A percentile compares a stretch with the other conserved stretches of the same genome.
Evolutionary conservation across 2,113 vertebrate genomes (phyloP).

Genomic region (Synodontis membranacea): DNA sequence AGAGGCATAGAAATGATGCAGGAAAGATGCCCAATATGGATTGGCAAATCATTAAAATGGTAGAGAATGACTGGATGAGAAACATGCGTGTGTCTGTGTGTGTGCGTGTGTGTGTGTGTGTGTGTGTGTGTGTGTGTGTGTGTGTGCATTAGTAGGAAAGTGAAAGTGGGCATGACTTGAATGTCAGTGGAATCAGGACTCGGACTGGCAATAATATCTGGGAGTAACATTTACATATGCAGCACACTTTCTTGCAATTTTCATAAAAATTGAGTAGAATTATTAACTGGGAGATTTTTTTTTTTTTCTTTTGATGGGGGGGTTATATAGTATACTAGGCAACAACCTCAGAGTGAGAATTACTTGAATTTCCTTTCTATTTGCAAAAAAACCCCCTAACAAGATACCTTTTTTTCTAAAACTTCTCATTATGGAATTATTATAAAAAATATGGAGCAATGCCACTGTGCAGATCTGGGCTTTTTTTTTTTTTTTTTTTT

Average conservation of each 20-base stretch:
- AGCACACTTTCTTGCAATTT: not conserved
- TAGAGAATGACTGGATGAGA: not conserved
- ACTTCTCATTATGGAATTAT: not conserved
- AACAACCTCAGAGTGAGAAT: not conserved
- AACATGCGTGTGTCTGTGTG: not conserved
- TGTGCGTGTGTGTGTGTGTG: too few species aligned
- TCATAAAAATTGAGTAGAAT: not conserved
- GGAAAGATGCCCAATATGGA: not conserved
- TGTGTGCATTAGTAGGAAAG: not conserved
- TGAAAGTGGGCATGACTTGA: not conserved
- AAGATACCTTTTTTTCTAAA: not conserved
- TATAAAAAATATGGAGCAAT: not conserved
- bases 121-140: not conserved
- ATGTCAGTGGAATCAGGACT: not conserved
- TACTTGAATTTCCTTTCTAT: not conserved
- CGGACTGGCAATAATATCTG: not conserved
- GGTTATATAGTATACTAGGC: too few species aligned
- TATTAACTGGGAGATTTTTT: not conserved
- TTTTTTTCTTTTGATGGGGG: too few species aligned
- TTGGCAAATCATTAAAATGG: not conserved
- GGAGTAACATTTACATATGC: not conserved
- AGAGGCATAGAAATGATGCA: not conserved
- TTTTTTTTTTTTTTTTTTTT: not conserved
- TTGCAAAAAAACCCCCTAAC: not conserved
- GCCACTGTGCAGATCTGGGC: not conserved